Evolutionary conservation across 2,888 invertebrate species (phyloP).

Genomic region (Endotricha flammealis): DNA sequence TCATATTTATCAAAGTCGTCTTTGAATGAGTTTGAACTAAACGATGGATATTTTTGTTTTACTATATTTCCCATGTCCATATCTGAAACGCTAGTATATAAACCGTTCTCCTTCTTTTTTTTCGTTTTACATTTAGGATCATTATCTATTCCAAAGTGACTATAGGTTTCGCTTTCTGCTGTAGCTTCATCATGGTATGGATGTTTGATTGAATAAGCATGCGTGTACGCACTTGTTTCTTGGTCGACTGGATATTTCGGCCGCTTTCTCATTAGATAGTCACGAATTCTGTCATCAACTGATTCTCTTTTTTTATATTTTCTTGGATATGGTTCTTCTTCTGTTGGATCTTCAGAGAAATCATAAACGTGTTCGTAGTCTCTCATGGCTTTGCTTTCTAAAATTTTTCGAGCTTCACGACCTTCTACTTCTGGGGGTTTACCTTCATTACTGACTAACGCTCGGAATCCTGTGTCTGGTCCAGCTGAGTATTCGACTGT

Average conservation of each 20-base stretch:
- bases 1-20: slow-evolving; percentile 53
- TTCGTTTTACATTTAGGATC: slow-evolving; percentile 65
- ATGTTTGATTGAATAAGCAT: slow-evolving; percentile 61
- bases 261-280: slow-evolving; percentile 44
- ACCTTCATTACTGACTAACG: slow-evolving; percentile 75
- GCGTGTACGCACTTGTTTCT: slow-evolving; percentile 61
- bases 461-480: slow-evolving; percentile 76
- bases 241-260: slow-evolving; percentile 48
- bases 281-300: slow-evolving; percentile 46
- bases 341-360: slow-evolving; percentile 49
- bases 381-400: slow-evolving; percentile 51
- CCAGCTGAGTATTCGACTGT: slow-evolving; percentile 80
- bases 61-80: slow-evolving; percentile 44
- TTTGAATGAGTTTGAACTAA: slow-evolving; percentile 39
- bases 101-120: slow-evolving; percentile 44
- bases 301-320: slow-evolving; percentile 42
- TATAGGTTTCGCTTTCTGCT: slow-evolving; percentile 41
- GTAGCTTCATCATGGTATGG: slow-evolving; percentile 43
- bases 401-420: slow-evolving; percentile 25
- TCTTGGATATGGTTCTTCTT: slow-evolving; percentile 35
- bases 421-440: slow-evolving; percentile 21
- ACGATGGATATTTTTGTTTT: slow-evolving; percentile 45
- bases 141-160: slow-evolving; percentile 50
- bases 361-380: slow-evolving; percentile 59
- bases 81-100: slow-evolving; percentile 43